Evolutionary conservation across 2,797 vertebrate genomes (phyloP).

Genomic region (Eremophila alpestris): DNA sequence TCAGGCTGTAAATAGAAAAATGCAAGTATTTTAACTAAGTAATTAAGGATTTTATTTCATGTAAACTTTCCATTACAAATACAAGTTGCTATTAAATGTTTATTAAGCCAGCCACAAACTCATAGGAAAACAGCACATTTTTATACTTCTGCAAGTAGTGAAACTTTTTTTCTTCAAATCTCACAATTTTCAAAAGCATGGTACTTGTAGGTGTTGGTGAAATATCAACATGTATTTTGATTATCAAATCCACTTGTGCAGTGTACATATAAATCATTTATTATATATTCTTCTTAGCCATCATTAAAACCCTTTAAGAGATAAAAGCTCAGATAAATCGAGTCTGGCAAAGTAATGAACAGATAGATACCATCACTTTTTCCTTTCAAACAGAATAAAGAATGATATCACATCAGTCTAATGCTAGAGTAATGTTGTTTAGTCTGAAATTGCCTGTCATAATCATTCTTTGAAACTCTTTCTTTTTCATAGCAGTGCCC

Average conservation of each 20-base stretch:
- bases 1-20: fast-evolving
- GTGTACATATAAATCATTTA: conserved; percentile 17
- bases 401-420: not conserved
- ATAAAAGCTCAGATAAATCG: conserved; percentile 24
- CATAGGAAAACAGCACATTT: not conserved
- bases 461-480: not conserved
- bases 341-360: not conserved
- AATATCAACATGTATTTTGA: conserved; percentile 10
- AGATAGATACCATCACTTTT: not conserved
- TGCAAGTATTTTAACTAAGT: not conserved
- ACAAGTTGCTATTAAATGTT: not conserved
- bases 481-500: not conserved
- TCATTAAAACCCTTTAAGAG: not conserved
- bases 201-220: not conserved
- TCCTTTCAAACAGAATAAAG: conserved; percentile 11
- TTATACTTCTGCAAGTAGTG: not conserved
- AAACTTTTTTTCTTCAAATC: not conserved
- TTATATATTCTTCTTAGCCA: conserved; percentile 1
- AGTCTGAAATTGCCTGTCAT: not conserved
- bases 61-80: not conserved
- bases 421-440: not conserved
- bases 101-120: not conserved
- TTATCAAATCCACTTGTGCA: conserved; percentile 17
- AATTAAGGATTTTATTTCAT: not conserved
- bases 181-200: not conserved